Conservation (phyloP, 2,888 invertebrate species). For the Trissolcus brochymenae region DNA sequence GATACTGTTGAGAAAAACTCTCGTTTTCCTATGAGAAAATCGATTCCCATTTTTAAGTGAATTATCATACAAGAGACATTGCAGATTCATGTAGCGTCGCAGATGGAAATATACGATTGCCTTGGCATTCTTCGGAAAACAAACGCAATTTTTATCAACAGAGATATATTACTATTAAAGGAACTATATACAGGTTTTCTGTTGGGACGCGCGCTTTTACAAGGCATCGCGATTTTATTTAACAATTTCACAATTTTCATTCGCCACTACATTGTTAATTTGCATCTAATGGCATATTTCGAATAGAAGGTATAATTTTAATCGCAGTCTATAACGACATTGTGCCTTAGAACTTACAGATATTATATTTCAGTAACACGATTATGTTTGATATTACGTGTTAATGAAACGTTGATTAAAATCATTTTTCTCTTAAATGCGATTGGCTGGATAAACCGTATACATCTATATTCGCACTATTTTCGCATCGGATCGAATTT, state of each 20-base stretch:
- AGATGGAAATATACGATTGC: conserved; percentile 43
- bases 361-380: conserved; percentile 16
- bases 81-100: conserved; percentile 30
- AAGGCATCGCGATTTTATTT: conserved; percentile 21
- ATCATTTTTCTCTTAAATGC: too few relatives aligned
- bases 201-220: conserved; percentile 14
- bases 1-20: neutral
- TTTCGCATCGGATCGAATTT: too few relatives aligned
- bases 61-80: conserved; percentile 18
- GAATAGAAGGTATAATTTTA: neutral
- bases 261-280: neutral
- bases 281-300: too few relatives aligned
- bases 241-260: conserved; percentile 51
- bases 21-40: conserved; percentile 38
- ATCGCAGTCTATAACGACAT: too few relatives aligned
- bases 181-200: conserved; percentile 40
- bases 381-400: too few relatives aligned
- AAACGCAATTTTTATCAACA: conserved; percentile 54
- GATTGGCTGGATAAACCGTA: too few relatives aligned
- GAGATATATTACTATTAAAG: conserved; percentile 55
- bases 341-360: neutral
- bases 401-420: too few relatives aligned
- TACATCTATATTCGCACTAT: too few relatives aligned
- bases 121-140: conserved; percentile 56
- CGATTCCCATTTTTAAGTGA: conserved; percentile 29